Conservation (phyloP, 2,888 invertebrate species). For the Mongoloraphidia duomilia region DNA sequence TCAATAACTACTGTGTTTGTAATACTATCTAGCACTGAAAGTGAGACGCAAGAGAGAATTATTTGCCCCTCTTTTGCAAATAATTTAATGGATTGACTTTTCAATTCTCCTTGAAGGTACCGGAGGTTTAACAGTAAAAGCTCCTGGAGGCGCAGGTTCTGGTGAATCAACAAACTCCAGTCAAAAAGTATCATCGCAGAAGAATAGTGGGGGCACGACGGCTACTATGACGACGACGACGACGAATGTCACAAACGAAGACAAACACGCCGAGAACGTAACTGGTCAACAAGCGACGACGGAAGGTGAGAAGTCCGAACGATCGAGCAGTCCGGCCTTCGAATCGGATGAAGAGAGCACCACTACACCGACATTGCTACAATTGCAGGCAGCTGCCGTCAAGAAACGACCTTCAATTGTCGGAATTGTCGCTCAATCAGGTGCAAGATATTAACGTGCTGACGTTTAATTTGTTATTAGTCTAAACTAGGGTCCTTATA, state of each 20-base stretch:
- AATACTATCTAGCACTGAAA: no score
- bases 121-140: not conserved
- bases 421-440: slow-evolving; percentile 53
- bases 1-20: no score
- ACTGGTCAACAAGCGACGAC: slow-evolving; percentile 18
- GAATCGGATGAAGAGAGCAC: slow-evolving; percentile 88
- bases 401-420: slow-evolving; percentile 52
- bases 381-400: slow-evolving; percentile 24
- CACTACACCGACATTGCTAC: slow-evolving; percentile 25
- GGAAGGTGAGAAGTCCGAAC: slow-evolving; percentile 53
- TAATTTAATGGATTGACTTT: no score
- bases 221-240: slow-evolving; percentile 38
- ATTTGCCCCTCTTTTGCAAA: no score
- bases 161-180: slow-evolving; percentile 42
- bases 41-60: no score
- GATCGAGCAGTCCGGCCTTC: slow-evolving; percentile 86
- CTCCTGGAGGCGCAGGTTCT: slow-evolving; percentile 25
- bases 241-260: slow-evolving; percentile 19
- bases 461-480: no score
- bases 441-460: slow-evolving; percentile 33
- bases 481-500: no score
- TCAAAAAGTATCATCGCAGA: slow-evolving; percentile 43
- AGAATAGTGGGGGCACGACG: slow-evolving; percentile 41
- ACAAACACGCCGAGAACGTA: slow-evolving; percentile 20
- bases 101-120: not conserved